Evolutionary conservation across 1,140 invertebrate genomes (phyloP), one percentile per base, ranked within the genome.

Genomic region (Procambarus clarkii): DNA sequence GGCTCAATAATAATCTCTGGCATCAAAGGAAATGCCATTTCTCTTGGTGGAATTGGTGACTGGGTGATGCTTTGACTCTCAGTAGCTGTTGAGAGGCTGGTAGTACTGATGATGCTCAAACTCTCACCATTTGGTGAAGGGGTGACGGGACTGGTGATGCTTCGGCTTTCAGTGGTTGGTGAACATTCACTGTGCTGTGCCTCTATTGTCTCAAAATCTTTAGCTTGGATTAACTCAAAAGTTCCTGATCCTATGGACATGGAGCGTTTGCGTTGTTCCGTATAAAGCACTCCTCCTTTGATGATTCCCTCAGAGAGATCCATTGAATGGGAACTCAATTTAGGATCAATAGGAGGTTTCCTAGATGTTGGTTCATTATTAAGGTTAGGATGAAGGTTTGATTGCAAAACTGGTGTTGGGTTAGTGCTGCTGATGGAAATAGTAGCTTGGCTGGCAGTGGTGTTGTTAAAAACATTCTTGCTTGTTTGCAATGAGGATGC

Each of bases 161-260:
- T 92, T 88, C 88, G 93, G 91, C 77, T 50, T 34, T 83, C 58
- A 76, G 74, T 8, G 15, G 76, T 83, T 69, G 74, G 24, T 21
- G 79, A 74, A 82, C 91, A 71, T 91, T 94, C 80, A 93, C 94
- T 34, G 94, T 95, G 89, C 94, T 95, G 46, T 93, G 95, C 94
- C 92, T 95, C 94, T 81, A 95, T 95, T 71, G 93, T 94, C 0
- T 94, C 94, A 91, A 95, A 96, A 89, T 95, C 95, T 45, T 94
- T 93, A 0, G 95, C 94, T 46, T 94, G 93, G 88, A 95, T 95
- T 44, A 95, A 91, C 81, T 95, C 94, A 87, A 95, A 95, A 46
- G 94, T 94, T 80, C 94, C 94, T 58, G 93, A 94, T 48, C 93
- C 92, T 13, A 93, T 93, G 18, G 92, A 92, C 50, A 93, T 93